Evolutionary conservation across 2,113 vertebrate genomes (phyloP), one percentile per base, ranked within the genome.

Genomic region (Chaenogobius annularis): DNA sequence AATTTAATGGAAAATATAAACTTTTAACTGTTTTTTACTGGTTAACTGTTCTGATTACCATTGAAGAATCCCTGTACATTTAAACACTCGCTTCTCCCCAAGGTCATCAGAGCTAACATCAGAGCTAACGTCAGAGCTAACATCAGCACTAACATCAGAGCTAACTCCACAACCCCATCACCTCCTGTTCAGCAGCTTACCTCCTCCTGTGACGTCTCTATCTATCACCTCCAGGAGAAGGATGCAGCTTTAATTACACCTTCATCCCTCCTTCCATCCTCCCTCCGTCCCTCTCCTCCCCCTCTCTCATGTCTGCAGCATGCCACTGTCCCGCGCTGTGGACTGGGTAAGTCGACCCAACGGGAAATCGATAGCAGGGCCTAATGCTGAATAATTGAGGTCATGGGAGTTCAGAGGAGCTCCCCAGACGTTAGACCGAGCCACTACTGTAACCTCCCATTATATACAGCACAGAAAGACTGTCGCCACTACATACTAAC

Each of bases 301-400:
- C 81, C 73, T 77, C 83, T 77, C 74, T 74, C 86, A 76, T 76
- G 80, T 58, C 87, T 90, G 82, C 81, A 88, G 86, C 84, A 10
- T 89, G 87, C 87, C 88, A 87, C 84, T 74, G 85, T 89, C 83
- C 86, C 91, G 78, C 44, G 77, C 83, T 83, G 73, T 17, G 79
- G 83, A 89, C 88, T 87, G 26, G 72, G 91, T 92, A 92, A 93
- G 88, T 92, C 84, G 88, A 92, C 91, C 88, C 89, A 93, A 91
- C 91, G 91, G 91, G 86, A 93, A 93, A 93, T 93, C 92, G 90
- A 93, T 93, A 88, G 74, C 75, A 54, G 70, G 71, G 83, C 83
- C 92, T 94, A 93, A 94, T 93, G 91, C 88, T 93, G 91, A 93
- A 93, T 94, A 94, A 94, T 93, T 93, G 92, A 91, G 90, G 89